These are phyloP conservation scores for Triplophysa rosa DNA, from an alignment of 2,113 vertebrate species.

Conservation along the genomic window DNA sequence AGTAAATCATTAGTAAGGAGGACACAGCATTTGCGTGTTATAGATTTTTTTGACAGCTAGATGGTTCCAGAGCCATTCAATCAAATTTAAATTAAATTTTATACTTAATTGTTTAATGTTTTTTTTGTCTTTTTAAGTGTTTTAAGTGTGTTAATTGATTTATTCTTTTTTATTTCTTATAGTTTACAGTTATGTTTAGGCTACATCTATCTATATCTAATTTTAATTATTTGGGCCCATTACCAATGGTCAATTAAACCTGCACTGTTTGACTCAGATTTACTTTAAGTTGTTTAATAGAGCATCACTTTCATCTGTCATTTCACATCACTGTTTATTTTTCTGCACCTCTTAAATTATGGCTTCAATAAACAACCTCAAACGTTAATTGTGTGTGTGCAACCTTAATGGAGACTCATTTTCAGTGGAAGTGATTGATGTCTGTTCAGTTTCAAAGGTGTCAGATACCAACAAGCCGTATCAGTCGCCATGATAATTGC, in stretches of 20 bases:
- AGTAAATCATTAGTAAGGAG: no score
- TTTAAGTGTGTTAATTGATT: no score
- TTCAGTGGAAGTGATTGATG: not conserved
- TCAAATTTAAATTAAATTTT: no score
- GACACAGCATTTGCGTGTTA: no score
- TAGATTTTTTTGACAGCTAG: no score
- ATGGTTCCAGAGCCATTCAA: no score
- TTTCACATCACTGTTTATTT: not conserved
- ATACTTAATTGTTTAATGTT: no score
- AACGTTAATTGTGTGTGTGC: not conserved
- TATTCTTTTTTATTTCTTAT: no score
- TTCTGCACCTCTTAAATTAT: not conserved
- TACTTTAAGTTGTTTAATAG: slow-evolving; percentile 18
- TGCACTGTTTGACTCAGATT: not conserved
- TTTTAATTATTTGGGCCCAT: not conserved
- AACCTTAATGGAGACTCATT: not conserved
- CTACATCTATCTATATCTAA: no score
- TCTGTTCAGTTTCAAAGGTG: not conserved
- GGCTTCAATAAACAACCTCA: not conserved
- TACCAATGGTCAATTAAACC: slow-evolving; percentile 28
- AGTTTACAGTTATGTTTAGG: no score
- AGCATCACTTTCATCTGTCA: slow-evolving; percentile 30
- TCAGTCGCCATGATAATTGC: not conserved
- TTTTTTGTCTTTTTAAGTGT: no score
- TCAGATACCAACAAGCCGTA: not conserved